Evolutionary conservation across 2,113 vertebrate genomes (phyloP), one percentile per base, ranked within the genome.

Genomic region (Pimephales promelas): DNA sequence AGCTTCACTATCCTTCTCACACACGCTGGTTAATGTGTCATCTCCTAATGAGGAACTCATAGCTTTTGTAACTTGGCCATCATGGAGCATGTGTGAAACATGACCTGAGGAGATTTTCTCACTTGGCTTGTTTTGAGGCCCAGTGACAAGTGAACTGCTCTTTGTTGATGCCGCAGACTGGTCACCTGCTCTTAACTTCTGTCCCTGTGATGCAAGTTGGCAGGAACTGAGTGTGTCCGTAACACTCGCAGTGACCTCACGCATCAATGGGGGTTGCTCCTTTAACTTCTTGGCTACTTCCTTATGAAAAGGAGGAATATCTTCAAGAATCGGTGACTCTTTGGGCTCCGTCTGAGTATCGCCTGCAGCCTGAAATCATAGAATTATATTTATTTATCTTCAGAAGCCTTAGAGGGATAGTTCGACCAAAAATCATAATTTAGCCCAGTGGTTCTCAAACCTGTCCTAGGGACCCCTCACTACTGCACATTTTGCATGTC

Each of bases 341-440:
- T 1, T 74, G 68, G 18, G 24, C 18, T 31, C 34, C 31, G 24
- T 28, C 14, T n/a, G 36, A 16, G 10, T 45, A n/a, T 82, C 70
- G 8, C 18, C 70, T 22, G 14, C 26, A 74, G 68, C 40, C 81
- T 82, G 70, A 49, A 82, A 82, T 61, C n/a, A 82, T 40, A 82
- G 9, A n/a, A 82, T 2, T 2, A n/a, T 54, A 54, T 52, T 31
- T 49, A 16, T 47, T 62, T 72, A 24, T 77, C 10, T 78, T 43
- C n/a, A 78, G 31, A 78, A 45, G 11, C 11, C 20, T 71, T 71
- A 71, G 13, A 43, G 22, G 10, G 40, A 45, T 24, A 13, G 22
- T 7, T 45, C 1, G 3, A 24, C 68, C 36, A 45, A n/a, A 40
- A 61, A 4, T 13, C 4, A 26, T 26, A 26, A 24, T 47, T 36